phyloP scores from a whole-genome alignment of 2,113 vertebrate genomes.

The Osmerus eperlanus region DNA sequence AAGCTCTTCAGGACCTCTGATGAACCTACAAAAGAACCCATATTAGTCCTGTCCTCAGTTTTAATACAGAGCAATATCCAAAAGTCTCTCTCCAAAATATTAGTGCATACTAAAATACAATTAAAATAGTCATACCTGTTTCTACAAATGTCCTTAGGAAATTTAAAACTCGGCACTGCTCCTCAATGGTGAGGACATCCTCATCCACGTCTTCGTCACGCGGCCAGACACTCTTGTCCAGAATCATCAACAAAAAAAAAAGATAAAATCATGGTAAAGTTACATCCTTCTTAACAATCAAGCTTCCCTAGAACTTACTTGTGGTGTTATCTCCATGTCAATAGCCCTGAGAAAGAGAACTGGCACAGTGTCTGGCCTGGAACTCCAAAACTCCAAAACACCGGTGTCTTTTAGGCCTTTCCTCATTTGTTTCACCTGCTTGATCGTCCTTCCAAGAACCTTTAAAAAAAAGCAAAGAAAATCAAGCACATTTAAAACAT shows the following conservation, averaged over 20 bases:
- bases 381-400: slow-evolving; percentile 5
- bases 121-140: too few species aligned
- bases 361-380: slow-evolving; percentile 4
- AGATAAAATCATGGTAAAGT: background rate
- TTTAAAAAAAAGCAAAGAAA: background rate
- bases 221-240: background rate
- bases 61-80: too few species aligned
- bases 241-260: background rate
- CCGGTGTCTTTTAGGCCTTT: slow-evolving; percentile 1
- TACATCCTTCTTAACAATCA: background rate
- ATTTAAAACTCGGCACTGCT: background rate
- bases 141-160: background rate
- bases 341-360: background rate
- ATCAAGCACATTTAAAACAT: background rate
- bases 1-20: too few species aligned
- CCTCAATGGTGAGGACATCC: background rate
- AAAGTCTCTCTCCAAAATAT: too few species aligned
- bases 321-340: background rate
- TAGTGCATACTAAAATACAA: too few species aligned
- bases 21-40: too few species aligned
- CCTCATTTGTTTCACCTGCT: slow-evolving; percentile 1
- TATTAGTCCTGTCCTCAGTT: too few species aligned
- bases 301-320: background rate
- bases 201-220: background rate
- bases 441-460: background rate